These are phyloP conservation scores for Eulemur rufifrons DNA, from an alignment of 2,113 vertebrate species.

Conservation along the genomic window DNA sequence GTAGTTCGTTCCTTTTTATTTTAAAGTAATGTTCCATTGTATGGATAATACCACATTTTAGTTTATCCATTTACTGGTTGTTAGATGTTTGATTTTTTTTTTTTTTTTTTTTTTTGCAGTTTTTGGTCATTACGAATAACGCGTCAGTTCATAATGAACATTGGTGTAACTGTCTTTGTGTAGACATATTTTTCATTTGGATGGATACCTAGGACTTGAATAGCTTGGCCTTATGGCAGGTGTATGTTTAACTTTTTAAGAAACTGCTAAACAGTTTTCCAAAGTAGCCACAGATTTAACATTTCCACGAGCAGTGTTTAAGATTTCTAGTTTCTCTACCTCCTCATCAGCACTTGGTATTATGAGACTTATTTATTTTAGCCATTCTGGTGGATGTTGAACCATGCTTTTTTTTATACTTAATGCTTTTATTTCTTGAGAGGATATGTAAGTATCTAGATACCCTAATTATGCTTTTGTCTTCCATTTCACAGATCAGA, in stretches of 20 bases:
- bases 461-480: neutral
- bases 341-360: neutral
- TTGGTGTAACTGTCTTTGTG: neutral
- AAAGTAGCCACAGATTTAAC: neutral
- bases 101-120: neutral
- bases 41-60: neutral
- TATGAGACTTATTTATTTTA: neutral
- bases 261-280: neutral
- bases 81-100: neutral
- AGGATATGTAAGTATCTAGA: neutral
- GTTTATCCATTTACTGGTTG: neutral
- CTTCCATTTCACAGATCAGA: conserved; percentile 25
- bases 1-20: neutral
- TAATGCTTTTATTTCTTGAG: neutral
- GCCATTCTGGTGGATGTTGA: neutral
- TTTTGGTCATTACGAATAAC: neutral
- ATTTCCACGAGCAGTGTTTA: neutral
- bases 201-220: neutral
- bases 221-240: neutral
- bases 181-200: neutral
- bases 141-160: neutral
- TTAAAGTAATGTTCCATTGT: neutral
- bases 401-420: neutral
- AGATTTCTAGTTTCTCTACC: neutral
- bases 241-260: neutral